Evolutionary conservation across 1,140 invertebrate species (phyloP).

Genomic region (Caenorhabditis brenneri): DNA sequence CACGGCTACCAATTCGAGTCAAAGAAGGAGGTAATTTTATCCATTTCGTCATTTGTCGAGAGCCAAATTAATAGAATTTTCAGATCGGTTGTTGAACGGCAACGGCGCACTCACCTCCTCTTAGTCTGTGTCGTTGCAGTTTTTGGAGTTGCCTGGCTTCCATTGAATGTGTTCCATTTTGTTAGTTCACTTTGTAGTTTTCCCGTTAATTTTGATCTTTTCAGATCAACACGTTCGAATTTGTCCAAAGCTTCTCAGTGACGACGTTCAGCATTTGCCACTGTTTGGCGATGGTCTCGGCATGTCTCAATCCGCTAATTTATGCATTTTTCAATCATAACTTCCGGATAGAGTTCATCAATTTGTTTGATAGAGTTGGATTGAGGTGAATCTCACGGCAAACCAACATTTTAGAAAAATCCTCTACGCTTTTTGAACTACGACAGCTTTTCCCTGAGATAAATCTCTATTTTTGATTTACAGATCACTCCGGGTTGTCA

Average conservation of each 20-base stretch:
- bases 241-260: constrained; percentile 61
- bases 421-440: no score
- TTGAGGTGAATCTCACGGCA: no score
- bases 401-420: no score
- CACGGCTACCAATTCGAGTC: not conserved
- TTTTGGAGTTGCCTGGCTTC: constrained; percentile 73
- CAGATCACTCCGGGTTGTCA: not conserved
- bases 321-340: constrained; percentile 71
- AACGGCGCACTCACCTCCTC: constrained; percentile 74
- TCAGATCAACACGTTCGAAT: constrained; percentile 65
- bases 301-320: constrained; percentile 65
- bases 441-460: no score
- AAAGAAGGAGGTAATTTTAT: constrained; percentile 16
- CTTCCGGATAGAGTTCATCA: constrained; percentile 64
- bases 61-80: not conserved
- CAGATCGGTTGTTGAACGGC: constrained; percentile 72
- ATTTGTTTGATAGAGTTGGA: constrained; percentile 60
- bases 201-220: not conserved
- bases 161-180: constrained; percentile 75
- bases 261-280: constrained; percentile 74
- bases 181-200: not conserved
- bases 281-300: constrained; percentile 65
- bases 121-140: constrained; percentile 72
- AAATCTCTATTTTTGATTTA: no score
- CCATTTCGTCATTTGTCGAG: not conserved